Evolutionary conservation across 2,888 invertebrate genomes (phyloP), one percentile per base, ranked within the genome.

Genomic region (Drosophila pullipes): DNA sequence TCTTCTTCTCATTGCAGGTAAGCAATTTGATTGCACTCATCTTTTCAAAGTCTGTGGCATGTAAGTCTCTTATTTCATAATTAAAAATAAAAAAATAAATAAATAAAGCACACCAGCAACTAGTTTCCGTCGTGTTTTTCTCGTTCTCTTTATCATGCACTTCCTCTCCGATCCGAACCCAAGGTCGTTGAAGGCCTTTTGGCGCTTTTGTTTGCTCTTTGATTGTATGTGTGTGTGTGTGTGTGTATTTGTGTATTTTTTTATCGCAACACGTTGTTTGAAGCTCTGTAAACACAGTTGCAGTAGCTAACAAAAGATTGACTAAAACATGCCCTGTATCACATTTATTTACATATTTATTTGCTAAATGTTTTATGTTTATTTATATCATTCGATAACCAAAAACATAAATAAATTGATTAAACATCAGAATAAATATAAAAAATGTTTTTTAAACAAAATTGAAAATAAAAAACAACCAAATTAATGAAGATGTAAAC

Each of bases 141-240:
- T 64, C 41, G 7, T 28, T 55, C 16, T 44, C 47, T 58, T 57
- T 50, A 61, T 65, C 61, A 39, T 61, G 61, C 62, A 65, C 66
- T 68, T 76, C 74, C 76, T 68, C 74, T 60, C 74, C 50, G 33
- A 50, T 39, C 41, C 30, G n/a, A 52, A 11, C 67, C 47, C 78
- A 81, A 81, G 81, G 81, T 81, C 79, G 81, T 71, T 76, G 81
- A 81, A 81, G 81, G 78, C 81, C 81, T 80, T 71, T 64, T 53
- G 58, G 35, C 11, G 57, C 44, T 67, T 58, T 47, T 64, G 77
- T 79, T 79, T 69, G 75, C 54, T 33, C n/a, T 74, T 60, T 71
- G 60, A 75, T 70, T 66, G 74, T 66, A 39, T 44, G 41, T 37
- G 39, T 39, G 58, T 59, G 53, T 60, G 28, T 62, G 25, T 76